Evolutionary conservation across 2,797 vertebrate genomes (phyloP).

Genomic region (Sebastiscus albofasciatus): DNA sequence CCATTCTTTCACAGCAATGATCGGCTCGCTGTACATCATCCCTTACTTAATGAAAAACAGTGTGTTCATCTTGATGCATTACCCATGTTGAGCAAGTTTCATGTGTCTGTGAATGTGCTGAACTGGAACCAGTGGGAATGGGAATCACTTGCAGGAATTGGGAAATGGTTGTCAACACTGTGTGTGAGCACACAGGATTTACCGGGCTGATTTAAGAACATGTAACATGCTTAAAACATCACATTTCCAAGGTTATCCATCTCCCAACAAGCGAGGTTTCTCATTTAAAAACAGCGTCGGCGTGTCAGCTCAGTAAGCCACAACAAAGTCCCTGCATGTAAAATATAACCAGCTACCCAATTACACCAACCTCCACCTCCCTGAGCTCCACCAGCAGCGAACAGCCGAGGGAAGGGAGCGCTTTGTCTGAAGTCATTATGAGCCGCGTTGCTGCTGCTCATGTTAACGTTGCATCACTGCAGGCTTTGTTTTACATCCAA

Average conservation of each 20-base stretch:
- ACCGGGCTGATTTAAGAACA: rapidly evolving
- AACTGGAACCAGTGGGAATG: neutral
- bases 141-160: neutral
- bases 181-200: neutral
- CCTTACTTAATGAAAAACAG: neutral
- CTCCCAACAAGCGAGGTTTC: neutral
- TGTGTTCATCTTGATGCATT: neutral
- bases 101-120: no score
- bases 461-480: constrained; percentile 58
- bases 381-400: neutral
- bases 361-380: neutral
- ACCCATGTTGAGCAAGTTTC: neutral
- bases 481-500: constrained; percentile 14
- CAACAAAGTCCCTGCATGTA: constrained; percentile 1
- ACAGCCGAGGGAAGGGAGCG: neutral
- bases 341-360: constrained; percentile 2
- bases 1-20: no score
- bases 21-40: no score
- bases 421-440: constrained; percentile 9
- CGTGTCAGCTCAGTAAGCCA: neutral
- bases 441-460: constrained; percentile 29
- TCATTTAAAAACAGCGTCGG: neutral
- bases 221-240: no score
- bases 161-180: neutral
- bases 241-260: neutral